phyloP scores from a whole-genome alignment of 2,797 vertebrate genomes.

The Channallabes apus region DNA sequence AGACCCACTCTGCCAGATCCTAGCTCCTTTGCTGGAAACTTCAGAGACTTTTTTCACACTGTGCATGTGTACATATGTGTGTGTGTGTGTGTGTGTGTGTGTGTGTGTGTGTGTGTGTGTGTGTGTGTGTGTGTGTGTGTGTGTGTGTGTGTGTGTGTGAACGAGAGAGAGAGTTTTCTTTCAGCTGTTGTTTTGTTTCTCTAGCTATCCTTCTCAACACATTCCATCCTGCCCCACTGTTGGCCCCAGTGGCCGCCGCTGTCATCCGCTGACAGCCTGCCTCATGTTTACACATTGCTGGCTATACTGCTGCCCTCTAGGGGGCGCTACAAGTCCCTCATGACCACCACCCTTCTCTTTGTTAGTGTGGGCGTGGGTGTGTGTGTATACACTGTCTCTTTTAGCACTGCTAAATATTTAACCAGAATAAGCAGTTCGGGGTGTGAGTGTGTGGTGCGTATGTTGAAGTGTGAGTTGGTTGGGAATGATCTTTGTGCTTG shows the following conservation, averaged over 20 bases:
- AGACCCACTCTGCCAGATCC: conserved; percentile 69
- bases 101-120: conserved; percentile 38
- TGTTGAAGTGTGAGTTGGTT: conserved; percentile 34
- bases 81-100: conserved; percentile 26
- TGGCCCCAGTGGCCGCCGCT: conserved; percentile 52
- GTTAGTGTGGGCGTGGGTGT: conserved; percentile 52
- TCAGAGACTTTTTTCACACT: conserved; percentile 64
- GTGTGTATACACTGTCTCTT: conserved; percentile 64
- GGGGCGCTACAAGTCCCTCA: conserved; percentile 61
- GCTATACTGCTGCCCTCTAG: conserved; percentile 67
- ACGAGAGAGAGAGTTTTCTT: conserved; percentile 44
- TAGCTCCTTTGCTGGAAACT: conserved; percentile 68
- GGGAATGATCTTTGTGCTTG: conserved; percentile 50
- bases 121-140: conserved; percentile 28
- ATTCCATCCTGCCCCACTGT: conserved; percentile 28
- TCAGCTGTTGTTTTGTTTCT: conserved; percentile 60
- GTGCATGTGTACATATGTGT: conserved; percentile 23
- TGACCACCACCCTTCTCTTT: conserved; percentile 54
- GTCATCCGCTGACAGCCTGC: conserved; percentile 66
- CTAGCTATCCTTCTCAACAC: conserved; percentile 47
- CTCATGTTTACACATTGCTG: conserved; percentile 71
- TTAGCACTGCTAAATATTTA: conserved; percentile 74
- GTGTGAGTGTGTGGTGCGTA: conserved; percentile 38
- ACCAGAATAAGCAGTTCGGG: conserved; percentile 65
- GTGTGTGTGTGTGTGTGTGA: conserved; percentile 18